Percentiles rank a stretch among this genome's conserved stretches.
Conservation (phyloP, 2,888 invertebrate genomes). For the Xestobium rufovillosum region DNA sequence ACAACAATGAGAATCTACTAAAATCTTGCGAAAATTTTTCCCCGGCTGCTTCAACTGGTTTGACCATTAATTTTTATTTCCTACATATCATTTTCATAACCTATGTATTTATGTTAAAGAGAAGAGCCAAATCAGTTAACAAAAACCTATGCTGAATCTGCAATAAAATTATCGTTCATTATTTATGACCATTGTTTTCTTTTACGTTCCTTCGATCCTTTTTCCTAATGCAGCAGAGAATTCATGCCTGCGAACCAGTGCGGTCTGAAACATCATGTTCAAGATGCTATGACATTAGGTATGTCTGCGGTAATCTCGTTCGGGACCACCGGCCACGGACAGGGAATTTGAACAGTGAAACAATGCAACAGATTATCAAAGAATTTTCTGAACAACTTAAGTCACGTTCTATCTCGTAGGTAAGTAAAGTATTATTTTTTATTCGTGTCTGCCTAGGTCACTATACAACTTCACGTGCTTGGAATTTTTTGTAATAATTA, state of each 20-base stretch:
- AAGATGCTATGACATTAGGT: slow-evolving; percentile 37
- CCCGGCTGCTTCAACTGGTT: too few relatives aligned
- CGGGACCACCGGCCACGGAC: slow-evolving; percentile 38
- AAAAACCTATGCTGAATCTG: slow-evolving; percentile 42
- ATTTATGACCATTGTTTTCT: slow-evolving; percentile 31
- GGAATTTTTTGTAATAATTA: too few relatives aligned
- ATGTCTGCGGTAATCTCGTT: slow-evolving; percentile 32
- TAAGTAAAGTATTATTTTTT: too few relatives aligned
- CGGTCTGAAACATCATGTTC: slow-evolving; percentile 32
- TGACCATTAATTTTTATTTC: not conserved
- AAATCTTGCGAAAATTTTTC: too few relatives aligned
- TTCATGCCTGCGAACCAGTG: slow-evolving; percentile 25
- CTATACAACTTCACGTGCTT: too few relatives aligned
- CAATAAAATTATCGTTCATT: slow-evolving; percentile 45
- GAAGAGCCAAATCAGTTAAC: too few relatives aligned
- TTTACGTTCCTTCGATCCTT: slow-evolving; percentile 15
- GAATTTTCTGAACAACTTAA: not conserved
- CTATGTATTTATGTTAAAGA: slow-evolving; percentile 14
- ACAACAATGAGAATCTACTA: too few relatives aligned
- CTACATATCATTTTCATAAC: slow-evolving; percentile 1
- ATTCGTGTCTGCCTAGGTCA: too few relatives aligned
- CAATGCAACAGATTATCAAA: slow-evolving; percentile 29
- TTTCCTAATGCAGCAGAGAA: too few relatives aligned
- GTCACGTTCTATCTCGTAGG: too few relatives aligned
- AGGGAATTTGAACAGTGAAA: slow-evolving; percentile 31